Base-by-base conservation (phyloP, 1,140 invertebrate species). In the Zaprionus camerounensis region DNA sequence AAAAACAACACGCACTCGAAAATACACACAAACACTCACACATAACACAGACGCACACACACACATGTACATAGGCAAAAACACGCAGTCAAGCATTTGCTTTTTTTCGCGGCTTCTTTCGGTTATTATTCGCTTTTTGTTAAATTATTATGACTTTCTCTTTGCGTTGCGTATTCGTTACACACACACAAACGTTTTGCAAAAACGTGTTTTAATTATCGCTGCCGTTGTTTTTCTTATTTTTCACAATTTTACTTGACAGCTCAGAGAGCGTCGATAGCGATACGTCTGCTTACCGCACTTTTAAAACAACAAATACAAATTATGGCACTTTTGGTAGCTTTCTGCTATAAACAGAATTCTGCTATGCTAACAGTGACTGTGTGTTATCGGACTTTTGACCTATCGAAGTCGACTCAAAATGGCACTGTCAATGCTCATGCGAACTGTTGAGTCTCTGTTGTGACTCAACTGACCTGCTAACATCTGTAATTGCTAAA, bases 271-370 rank as follows among this genome's bases (percentile, higher is more conserved):
- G 62, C 73, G 68, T 51, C 55, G 31, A 34, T 34, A 65, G 61
- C 44, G 26, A 65, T 34, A 71, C 73, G 73, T 76, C 73, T 71
- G 67, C 51, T 74, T 57, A 56, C 65, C 71, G 71, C 65, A 46
- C 65, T 74, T 74, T 74, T 22, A 68, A 73, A 73, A 73, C 71
- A 73, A 73, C 71, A 73, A 73, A 73, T 73, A 73, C 56, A 5
- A 73, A 41, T 73, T 73, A 68, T 73, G 15, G 71, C 63, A 38
- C 49, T 61, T 55, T 62, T 74, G 69, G 53, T 28, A 72, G 51
- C 34, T 58, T 62, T 59, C 53, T 58, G 67, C 66, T 64, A 75
- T 58, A 74, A 74, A 57, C 66, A 26, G 36, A 26, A 22, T 28
- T 34, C 46, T 74, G 66, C 68, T 69, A 69, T n/a, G 12, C 28